Evolutionary conservation across 2,888 invertebrate species (phyloP).

Genomic region (Ecliptopera silaceata): DNA sequence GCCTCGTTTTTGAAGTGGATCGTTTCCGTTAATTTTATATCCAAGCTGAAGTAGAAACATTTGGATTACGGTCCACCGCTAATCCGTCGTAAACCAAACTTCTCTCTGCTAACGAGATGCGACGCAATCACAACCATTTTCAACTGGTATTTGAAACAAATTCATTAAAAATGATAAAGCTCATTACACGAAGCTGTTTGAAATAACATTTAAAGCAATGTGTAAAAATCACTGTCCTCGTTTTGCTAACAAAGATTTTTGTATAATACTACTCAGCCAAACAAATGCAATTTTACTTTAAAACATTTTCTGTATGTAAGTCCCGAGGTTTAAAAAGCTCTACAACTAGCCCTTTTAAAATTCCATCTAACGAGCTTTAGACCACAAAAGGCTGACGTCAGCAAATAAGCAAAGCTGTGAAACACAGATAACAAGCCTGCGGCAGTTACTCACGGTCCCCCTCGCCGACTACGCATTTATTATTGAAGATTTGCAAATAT

Average conservation of each 20-base stretch:
- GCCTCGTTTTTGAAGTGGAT: too few relatives aligned
- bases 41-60: conserved; percentile 50
- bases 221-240: too few relatives aligned
- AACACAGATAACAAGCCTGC: conserved; percentile 57
- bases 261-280: conserved; percentile 1
- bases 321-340: conserved; percentile 1
- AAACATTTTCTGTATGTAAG: not conserved
- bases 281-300: not conserved
- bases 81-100: conserved; percentile 58
- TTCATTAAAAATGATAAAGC: conserved; percentile 1
- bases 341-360: conserved; percentile 15
- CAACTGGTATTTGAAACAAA: conserved; percentile 42
- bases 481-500: conserved; percentile 73
- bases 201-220: too few relatives aligned
- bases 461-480: conserved; percentile 60
- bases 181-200: too few relatives aligned
- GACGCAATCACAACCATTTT: conserved; percentile 57
- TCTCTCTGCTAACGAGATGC: conserved; percentile 45
- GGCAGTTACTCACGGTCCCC: conserved; percentile 44
- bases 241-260: too few relatives aligned
- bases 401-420: conserved; percentile 49
- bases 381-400: conserved; percentile 19
- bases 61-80: conserved; percentile 68
- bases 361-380: conserved; percentile 12
- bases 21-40: conserved; percentile 40